A percentile compares a stretch with the other conserved stretches of the same genome.
phyloP scores from a whole-genome alignment of 2,797 vertebrate species.

The Diplodus sargus region DNA sequence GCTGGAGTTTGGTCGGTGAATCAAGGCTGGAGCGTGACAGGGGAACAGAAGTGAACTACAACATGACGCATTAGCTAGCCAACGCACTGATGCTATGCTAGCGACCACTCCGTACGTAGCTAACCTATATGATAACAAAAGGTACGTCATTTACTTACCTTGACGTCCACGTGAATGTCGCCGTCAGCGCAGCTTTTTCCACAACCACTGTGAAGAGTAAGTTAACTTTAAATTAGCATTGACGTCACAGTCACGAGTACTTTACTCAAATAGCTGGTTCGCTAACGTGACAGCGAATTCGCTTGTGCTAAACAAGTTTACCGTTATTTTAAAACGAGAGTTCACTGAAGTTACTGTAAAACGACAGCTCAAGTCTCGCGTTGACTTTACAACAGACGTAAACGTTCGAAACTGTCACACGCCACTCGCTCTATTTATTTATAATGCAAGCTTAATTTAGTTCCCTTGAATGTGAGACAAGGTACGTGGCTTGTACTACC shows the following conservation, averaged over 20 bases:
- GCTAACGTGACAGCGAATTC: too few relatives aligned
- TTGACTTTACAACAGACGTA: neutral
- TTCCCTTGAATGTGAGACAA: neutral
- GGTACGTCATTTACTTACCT: slow-evolving; percentile 64
- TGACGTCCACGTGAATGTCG: slow-evolving; percentile 72
- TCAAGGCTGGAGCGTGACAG: neutral
- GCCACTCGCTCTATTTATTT: accelerated
- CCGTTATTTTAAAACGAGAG: too few relatives aligned
- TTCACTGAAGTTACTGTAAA: too few relatives aligned
- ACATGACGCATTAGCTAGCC: neutral
- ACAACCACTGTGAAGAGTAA: neutral
- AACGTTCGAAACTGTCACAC: neutral
- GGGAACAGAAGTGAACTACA: neutral
- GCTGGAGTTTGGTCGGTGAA: neutral
- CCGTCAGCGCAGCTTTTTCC: slow-evolving; percentile 40
- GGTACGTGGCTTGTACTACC: slow-evolving; percentile 31
- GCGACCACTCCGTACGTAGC: too few relatives aligned
- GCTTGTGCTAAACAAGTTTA: neutral
- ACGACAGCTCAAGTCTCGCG: neutral
- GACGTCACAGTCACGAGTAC: neutral
- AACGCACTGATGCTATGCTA: neutral
- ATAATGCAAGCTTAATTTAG: neutral
- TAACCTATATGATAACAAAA: too few relatives aligned
- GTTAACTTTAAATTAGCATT: neutral
- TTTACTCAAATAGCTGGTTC: neutral